Conservation (phyloP, 2,888 invertebrate species). For the Endotricha flammealis region DNA sequence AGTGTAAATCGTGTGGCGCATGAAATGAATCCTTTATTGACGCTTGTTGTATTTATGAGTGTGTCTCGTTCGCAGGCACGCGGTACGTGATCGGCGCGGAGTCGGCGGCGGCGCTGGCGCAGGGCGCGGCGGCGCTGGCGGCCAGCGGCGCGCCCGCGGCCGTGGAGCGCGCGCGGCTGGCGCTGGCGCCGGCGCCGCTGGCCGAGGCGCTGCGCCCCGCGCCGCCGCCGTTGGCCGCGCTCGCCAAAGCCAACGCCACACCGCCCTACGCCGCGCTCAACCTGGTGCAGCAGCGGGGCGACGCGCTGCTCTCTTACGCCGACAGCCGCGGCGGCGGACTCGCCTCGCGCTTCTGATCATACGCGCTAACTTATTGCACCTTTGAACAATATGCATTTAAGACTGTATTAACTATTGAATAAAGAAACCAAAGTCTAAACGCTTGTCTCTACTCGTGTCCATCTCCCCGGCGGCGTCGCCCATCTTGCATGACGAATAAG, state of each 20-base stretch:
- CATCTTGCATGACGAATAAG: no score
- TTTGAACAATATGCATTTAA: not conserved
- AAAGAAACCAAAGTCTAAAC: no score
- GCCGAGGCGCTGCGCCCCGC: constrained; percentile 18
- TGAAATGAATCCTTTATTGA: not conserved
- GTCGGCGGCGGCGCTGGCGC: constrained; percentile 42
- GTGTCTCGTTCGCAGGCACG: constrained; percentile 33
- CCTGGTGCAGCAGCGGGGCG: constrained; percentile 81
- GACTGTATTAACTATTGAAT: no score
- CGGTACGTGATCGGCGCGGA: constrained; percentile 61
- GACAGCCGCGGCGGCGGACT: constrained; percentile 85
- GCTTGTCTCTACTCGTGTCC: constrained; percentile 3
- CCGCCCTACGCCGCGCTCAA: constrained; percentile 80
- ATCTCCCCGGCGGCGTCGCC: no score
- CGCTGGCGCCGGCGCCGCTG: constrained; percentile 24
- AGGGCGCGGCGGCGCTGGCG: constrained; percentile 34
- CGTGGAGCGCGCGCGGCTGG: constrained; percentile 16
- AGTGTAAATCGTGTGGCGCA: no score
- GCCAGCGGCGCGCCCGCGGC: constrained; percentile 23
- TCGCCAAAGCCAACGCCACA: constrained; percentile 21
- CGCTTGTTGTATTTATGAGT: not conserved
- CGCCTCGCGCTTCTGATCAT: constrained; percentile 80
- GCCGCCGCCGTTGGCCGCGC: constrained; percentile 28
- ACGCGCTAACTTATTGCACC: not conserved
- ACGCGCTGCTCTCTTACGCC: constrained; percentile 82